A percentile compares a stretch with the other conserved stretches of the same genome.
phyloP scores from a whole-genome alignment of 1,140 invertebrate species.

The Phortica variegata region DNA sequence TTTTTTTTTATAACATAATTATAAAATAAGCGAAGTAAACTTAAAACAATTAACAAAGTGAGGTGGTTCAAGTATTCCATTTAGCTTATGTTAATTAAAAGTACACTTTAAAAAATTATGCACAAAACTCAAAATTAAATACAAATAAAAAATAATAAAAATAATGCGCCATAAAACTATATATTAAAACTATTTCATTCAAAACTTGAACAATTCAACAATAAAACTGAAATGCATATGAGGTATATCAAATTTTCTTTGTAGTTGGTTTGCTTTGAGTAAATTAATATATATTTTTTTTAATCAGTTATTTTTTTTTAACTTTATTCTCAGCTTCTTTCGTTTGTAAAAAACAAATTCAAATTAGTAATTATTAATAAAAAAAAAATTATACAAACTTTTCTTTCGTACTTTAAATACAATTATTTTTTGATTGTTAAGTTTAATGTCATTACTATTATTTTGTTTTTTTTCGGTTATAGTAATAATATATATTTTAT shows the following conservation, averaged over 20 bases:
- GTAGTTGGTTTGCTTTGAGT: conserved; percentile 51
- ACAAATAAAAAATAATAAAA: conserved; percentile 8
- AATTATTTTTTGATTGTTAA: background rate
- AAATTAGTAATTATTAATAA: conserved; percentile 20
- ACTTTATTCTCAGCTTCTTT: background rate
- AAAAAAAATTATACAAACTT: conserved; percentile 15
- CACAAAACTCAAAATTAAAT: conserved; percentile 1
- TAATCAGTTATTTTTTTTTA: no score
- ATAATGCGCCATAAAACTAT: conserved; percentile 18
- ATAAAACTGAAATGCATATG: conserved; percentile 57
- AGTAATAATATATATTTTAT: conserved; percentile 6
- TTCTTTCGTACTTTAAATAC: conserved; percentile 9
- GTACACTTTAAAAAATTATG: background rate
- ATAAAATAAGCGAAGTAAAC: conserved; percentile 28
- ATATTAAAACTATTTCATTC: conserved; percentile 6
- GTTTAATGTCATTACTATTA: conserved; percentile 3
- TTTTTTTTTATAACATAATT: conserved; percentile 5
- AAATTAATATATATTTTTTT: conserved; percentile 25
- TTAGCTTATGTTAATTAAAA: conserved; percentile 39
- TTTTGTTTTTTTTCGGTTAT: conserved; percentile 12
- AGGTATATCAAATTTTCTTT: conserved; percentile 57
- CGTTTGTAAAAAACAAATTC: background rate
- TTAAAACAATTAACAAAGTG: conserved; percentile 46
- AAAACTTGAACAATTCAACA: conserved; percentile 28
- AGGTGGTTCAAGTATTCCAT: conserved; percentile 48